A percentile compares a stretch with the other conserved stretches of the same genome.
Conservation (phyloP, 2,888 invertebrate genomes). For the Drosophila kanekoi region DNA sequence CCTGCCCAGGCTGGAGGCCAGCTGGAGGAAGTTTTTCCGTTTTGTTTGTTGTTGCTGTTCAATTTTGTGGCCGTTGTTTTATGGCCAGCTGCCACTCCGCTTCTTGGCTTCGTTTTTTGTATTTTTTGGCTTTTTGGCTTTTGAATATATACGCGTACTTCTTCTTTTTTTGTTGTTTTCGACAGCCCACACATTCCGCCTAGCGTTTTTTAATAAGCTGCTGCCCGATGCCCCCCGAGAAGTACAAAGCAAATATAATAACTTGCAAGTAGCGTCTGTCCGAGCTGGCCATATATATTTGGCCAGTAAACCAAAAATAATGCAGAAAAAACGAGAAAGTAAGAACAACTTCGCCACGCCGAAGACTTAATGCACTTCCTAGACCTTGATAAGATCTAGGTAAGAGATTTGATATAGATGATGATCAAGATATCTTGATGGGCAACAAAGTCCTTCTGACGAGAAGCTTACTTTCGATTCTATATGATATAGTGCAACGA, state of each 20-base stretch:
- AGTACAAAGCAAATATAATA: slow-evolving; percentile 82
- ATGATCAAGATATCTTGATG: too few relatives aligned
- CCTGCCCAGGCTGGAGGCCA: slow-evolving; percentile 35
- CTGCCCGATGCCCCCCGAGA: slow-evolving; percentile 55
- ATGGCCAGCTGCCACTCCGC: slow-evolving; percentile 56
- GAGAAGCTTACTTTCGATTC: too few relatives aligned
- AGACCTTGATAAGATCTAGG: too few relatives aligned
- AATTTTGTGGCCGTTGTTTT: slow-evolving; percentile 78
- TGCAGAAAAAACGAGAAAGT: slow-evolving; percentile 11
- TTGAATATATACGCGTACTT: background rate
- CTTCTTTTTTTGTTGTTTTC: slow-evolving; percentile 33
- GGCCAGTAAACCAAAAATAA: slow-evolving; percentile 19
- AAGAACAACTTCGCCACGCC: too few relatives aligned
- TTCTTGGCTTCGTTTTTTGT: slow-evolving; percentile 29
- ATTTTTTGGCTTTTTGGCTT: slow-evolving; percentile 23
- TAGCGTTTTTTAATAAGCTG: slow-evolving; percentile 75
- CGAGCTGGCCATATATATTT: slow-evolving; percentile 39
- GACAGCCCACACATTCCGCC: slow-evolving; percentile 49
- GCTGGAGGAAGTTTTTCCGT: slow-evolving; percentile 46
- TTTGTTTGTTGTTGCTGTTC: slow-evolving; percentile 62
- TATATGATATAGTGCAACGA: too few relatives aligned
- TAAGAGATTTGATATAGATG: too few relatives aligned
- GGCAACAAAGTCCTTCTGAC: too few relatives aligned
- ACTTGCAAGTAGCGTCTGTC: slow-evolving; percentile 76
- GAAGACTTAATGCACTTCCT: too few relatives aligned